Percentiles rank a stretch among this genome's conserved stretches.
These are phyloP conservation scores for Eulemur macaco DNA, from an alignment of 2,113 vertebrate genomes.

Conservation along the genomic window DNA sequence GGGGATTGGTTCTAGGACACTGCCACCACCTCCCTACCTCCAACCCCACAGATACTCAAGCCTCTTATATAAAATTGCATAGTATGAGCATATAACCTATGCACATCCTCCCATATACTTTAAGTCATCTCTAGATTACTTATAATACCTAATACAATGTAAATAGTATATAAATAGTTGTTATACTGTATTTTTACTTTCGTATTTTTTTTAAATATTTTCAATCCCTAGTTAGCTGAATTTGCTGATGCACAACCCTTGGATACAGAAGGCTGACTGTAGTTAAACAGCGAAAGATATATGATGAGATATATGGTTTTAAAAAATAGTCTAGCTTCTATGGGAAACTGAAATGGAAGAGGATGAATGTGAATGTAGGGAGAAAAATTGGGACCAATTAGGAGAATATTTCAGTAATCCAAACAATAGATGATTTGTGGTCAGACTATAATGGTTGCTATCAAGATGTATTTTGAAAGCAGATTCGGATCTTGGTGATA, in stretches of 20 bases:
- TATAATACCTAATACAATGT: neutral
- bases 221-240: neutral
- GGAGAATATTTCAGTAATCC: neutral
- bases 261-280: neutral
- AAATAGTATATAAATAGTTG: neutral
- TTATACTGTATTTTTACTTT: neutral
- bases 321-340: neutral
- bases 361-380: neutral
- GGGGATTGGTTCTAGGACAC: neutral
- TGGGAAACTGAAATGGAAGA: neutral
- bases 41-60: neutral
- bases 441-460: neutral
- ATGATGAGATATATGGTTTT: neutral
- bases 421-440: neutral
- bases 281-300: neutral
- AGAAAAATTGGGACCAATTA: neutral
- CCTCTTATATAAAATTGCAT: neutral
- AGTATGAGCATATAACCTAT: neutral
- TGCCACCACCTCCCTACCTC: too few species aligned
- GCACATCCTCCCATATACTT: neutral
- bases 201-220: neutral
- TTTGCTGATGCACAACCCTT: neutral
- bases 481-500: neutral
- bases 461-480: neutral
- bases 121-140: neutral